Percentiles rank a stretch among this genome's conserved stretches.
phyloP scores from a whole-genome alignment of 2,888 invertebrate genomes.

The Clistopyga incitator region DNA sequence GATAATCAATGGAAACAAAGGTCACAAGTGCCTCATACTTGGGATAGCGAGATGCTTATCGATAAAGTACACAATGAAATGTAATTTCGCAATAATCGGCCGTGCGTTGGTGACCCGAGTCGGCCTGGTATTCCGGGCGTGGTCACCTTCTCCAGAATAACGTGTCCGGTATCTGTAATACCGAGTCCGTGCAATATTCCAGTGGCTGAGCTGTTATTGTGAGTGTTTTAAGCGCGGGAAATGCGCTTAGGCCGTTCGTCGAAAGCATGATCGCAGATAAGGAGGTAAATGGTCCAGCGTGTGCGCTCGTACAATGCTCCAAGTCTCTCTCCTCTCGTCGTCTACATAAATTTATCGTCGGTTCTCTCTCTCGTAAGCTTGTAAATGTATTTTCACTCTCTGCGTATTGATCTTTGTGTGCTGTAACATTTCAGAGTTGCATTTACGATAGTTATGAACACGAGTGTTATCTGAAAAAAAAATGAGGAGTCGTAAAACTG shows the following conservation, averaged over 20 bases:
- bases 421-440: neutral
- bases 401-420: no score
- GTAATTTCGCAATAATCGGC: constrained; percentile 71
- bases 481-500: neutral
- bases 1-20: neutral
- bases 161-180: constrained; percentile 55
- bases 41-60: neutral
- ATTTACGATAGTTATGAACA: neutral
- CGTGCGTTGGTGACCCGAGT: constrained; percentile 65
- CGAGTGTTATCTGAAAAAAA: neutral
- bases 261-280: constrained; percentile 79
- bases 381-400: neutral
- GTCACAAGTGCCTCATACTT: neutral
- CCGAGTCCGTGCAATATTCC: constrained; percentile 29
- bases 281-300: constrained; percentile 49
- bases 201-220: constrained; percentile 13
- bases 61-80: constrained; percentile 71
- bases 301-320: constrained; percentile 25
- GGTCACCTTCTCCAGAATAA: constrained; percentile 72
- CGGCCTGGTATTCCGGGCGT: constrained; percentile 78
- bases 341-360: constrained; percentile 10
- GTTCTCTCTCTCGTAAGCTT: neutral
- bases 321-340: neutral
- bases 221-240: constrained; percentile 48
- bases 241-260: constrained; percentile 61